Evolutionary conservation across 2,888 invertebrate species (phyloP).

Genomic region (Acheta domesticus): DNA sequence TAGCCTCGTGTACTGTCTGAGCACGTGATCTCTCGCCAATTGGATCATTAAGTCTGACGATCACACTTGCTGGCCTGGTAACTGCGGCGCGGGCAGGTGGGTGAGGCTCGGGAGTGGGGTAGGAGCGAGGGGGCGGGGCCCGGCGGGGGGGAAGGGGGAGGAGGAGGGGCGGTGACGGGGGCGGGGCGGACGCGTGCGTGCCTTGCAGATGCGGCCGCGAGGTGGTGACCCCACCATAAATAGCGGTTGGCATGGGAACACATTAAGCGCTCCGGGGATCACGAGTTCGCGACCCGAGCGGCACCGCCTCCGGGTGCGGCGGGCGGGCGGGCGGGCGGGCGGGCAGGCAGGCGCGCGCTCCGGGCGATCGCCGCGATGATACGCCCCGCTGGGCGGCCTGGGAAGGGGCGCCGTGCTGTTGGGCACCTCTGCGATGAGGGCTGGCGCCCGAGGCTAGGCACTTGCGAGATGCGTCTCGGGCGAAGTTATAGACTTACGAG

Average conservation of each 20-base stretch:
- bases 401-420: too few species aligned
- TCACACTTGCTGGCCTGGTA: too few species aligned
- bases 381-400: background rate
- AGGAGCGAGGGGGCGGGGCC: background rate
- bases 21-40: too few species aligned
- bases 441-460: too few species aligned
- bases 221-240: slow-evolving; percentile 18
- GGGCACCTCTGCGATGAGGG: too few species aligned
- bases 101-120: background rate
- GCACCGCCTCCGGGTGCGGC: background rate
- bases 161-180: background rate
- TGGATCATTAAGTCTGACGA: too few species aligned
- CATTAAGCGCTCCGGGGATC: background rate
- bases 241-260: slow-evolving; percentile 9
- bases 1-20: too few species aligned
- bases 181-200: slow-evolving; percentile 18
- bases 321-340: background rate
- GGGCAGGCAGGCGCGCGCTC: background rate
- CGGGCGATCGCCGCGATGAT: background rate
- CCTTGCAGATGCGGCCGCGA: background rate
- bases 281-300: background rate
- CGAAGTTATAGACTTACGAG: too few species aligned
- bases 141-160: background rate
- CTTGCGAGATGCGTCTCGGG: too few species aligned
- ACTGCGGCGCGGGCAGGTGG: too few species aligned